Evolutionary conservation across 2,113 vertebrate genomes (phyloP), one percentile per base, ranked within the genome.

Genomic region (Dasyprocta punctata): DNA sequence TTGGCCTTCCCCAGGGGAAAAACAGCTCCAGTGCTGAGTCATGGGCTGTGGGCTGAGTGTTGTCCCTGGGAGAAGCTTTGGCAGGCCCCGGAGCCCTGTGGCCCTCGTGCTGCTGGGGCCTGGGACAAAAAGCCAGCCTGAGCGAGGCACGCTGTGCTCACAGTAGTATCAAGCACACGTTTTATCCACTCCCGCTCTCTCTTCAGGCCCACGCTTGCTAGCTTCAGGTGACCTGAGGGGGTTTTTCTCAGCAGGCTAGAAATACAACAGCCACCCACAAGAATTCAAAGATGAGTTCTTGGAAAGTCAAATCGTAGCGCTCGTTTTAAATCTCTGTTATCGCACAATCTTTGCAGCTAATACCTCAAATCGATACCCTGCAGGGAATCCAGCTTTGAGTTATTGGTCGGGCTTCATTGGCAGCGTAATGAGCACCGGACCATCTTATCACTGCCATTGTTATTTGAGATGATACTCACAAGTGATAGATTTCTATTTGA

Each of bases 241-340:
- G 4, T 61, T 5, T 5, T 49, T 16, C 65, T 38, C n/a, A 95
- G 81, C 12, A 58, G 75, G 10, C 36, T 78, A 24, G 89, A 69
- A 94, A 89, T 86, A 96, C 95, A 96, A 52, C 54, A 84, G 7
- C 24, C 54, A 92, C n/a, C 14, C 67, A 20, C 61, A 30, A 95
- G 94, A 96, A 81, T 93, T 65, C 83, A 92, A 77, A 82, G 94
- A 12, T 20, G 67, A 96, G 75, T 98, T 97, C 75, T 78, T 96
- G 86, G 67, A 90, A 94, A 61, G 65, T 78, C 71, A 86, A 92
- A 77, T 90, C 92, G 60, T 92, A 38, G 30, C 54, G 2, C 7
- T 71, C 56, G 12, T 73, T 97, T 93, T 96, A 75, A 28, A 83
- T 96, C 0, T n/a, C 69, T 77, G 75, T 98, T 96, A 96, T 28